Conservation (phyloP, 2,888 invertebrate species). For the Cepaea hortensis region DNA sequence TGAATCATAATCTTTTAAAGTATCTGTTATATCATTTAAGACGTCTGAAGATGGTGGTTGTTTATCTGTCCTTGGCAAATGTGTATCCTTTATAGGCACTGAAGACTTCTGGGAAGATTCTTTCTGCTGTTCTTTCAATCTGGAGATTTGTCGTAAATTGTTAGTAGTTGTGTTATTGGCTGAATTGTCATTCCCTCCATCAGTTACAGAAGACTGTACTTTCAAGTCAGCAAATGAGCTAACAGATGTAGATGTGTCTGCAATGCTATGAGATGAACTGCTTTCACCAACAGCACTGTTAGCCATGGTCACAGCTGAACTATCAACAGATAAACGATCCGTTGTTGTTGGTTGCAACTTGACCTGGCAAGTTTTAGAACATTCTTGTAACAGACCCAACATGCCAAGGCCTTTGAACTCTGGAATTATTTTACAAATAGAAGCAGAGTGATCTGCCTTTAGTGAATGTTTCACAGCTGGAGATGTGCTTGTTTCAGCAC, state of each 20-base stretch:
- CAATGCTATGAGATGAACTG: too few relatives aligned
- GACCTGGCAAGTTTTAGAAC: background rate
- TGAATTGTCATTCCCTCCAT: too few relatives aligned
- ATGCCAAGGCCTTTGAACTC: conserved; percentile 33
- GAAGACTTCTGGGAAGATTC: background rate
- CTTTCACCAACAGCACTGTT: too few relatives aligned
- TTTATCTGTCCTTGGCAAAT: background rate
- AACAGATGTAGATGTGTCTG: too few relatives aligned
- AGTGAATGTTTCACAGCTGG: background rate
- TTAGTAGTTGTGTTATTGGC: background rate
- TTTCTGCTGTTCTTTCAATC: background rate
- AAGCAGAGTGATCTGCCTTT: background rate
- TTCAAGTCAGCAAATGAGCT: too few relatives aligned
- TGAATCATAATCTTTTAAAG: conserved; percentile 47
- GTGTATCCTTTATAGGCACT: background rate
- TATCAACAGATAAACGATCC: too few relatives aligned
- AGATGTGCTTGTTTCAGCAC: background rate
- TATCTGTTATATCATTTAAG: background rate
- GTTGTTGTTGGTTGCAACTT: background rate
- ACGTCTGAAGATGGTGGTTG: too few relatives aligned
- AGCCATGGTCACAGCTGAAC: too few relatives aligned
- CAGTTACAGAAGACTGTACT: too few relatives aligned
- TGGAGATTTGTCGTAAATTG: background rate
- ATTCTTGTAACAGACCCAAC: background rate
- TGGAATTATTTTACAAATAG: background rate